Conservation (phyloP, 2,888 invertebrate species). For the Lasiommata megera region DNA sequence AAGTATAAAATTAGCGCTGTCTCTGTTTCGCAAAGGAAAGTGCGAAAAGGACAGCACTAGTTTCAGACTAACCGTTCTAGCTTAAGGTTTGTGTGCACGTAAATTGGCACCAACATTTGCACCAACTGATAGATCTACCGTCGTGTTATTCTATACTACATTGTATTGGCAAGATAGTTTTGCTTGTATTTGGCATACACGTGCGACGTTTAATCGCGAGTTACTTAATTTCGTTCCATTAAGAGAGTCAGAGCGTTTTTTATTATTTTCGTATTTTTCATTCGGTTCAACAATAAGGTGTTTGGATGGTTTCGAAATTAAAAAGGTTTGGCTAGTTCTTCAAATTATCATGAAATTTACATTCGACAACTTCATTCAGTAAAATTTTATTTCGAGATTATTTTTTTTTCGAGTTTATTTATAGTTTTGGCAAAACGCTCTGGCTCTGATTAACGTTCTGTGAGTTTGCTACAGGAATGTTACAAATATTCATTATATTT, state of each 20-base stretch:
- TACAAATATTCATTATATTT: background rate
- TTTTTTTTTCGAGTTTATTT: no score
- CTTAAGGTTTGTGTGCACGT: background rate
- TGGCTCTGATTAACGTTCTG: background rate
- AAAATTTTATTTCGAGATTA: no score
- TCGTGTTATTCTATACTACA: conserved; percentile 17
- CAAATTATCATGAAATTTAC: no score
- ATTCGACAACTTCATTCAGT: no score
- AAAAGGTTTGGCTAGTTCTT: background rate
- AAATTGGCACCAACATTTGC: conserved; percentile 3
- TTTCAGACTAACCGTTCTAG: background rate
- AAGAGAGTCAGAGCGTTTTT: background rate
- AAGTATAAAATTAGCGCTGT: background rate
- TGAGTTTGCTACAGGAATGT: background rate
- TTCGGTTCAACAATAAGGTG: background rate
- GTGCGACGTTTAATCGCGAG: conserved; percentile 14
- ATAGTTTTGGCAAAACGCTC: no score
- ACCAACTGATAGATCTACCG: background rate
- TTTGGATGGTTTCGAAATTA: background rate
- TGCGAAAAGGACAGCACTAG: background rate
- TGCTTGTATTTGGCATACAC: conserved; percentile 50
- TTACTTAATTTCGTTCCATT: background rate
- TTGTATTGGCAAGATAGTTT: conserved; percentile 57
- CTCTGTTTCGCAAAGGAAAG: background rate
- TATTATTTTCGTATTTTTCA: background rate